Evolutionary conservation across 2,888 invertebrate genomes (phyloP).

Genomic region (Agrochola lota): DNA sequence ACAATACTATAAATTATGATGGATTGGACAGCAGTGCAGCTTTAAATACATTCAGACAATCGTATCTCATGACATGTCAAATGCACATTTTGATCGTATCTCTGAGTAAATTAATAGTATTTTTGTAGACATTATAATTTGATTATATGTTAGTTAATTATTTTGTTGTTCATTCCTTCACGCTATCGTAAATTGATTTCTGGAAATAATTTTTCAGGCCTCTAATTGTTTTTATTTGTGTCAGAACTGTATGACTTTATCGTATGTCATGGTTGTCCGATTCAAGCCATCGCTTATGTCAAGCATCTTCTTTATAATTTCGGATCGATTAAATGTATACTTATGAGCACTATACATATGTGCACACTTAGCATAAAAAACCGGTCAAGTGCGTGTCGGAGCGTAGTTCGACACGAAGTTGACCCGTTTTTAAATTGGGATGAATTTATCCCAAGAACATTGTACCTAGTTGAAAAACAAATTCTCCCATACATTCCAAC

Average conservation of each 20-base stretch:
- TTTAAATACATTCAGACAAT: conserved; percentile 37
- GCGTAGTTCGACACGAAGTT: too few species aligned
- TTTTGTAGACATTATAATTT: conserved; percentile 17
- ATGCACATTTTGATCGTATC: conserved; percentile 39
- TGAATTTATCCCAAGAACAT: too few species aligned
- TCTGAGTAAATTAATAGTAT: conserved; percentile 23
- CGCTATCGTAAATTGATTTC: not conserved
- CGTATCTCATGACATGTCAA: conserved; percentile 22
- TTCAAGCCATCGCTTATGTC: too few species aligned
- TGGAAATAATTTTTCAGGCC: not conserved
- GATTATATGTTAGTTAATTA: conserved; percentile 6
- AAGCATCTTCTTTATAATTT: too few species aligned
- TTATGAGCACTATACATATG: too few species aligned
- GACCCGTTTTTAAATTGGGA: too few species aligned
- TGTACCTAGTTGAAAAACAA: too few species aligned
- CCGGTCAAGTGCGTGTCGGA: too few species aligned
- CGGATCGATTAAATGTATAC: too few species aligned
- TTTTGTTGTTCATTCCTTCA: conserved; percentile 8
- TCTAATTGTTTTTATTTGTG: not conserved
- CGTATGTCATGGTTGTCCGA: too few species aligned
- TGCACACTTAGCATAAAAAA: too few species aligned
- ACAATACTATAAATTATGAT: not conserved
- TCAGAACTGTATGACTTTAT: not conserved
- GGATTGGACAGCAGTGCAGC: not conserved
- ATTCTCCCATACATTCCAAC: too few species aligned